Evolutionary conservation across 2,113 vertebrate species (phyloP).

Genomic region (Charadrius vociferus): DNA sequence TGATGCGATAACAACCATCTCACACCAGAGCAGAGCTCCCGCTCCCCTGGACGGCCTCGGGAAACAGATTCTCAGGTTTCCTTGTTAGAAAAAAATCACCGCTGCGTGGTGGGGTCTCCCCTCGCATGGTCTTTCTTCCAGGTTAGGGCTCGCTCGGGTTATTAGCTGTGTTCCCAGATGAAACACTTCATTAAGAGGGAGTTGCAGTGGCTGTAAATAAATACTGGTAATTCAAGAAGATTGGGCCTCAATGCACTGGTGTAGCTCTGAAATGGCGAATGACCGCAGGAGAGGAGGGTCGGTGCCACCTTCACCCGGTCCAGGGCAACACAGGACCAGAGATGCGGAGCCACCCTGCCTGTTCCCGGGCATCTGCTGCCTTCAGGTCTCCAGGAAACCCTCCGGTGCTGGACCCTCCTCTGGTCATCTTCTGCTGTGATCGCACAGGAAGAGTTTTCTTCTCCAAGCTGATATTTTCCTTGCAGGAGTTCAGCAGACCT

Average conservation of each 20-base stretch:
- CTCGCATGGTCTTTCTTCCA: accelerated
- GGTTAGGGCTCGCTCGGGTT: not conserved
- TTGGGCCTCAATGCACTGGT: not conserved
- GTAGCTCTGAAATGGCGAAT: not conserved
- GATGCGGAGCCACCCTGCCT: accelerated
- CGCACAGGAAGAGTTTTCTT: not conserved
- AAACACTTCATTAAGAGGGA: not conserved
- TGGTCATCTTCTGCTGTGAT: not conserved
- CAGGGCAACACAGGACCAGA: not conserved
- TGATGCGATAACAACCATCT: not conserved
- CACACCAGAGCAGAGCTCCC: accelerated
- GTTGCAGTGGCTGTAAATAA: not conserved
- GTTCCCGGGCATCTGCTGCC: not conserved
- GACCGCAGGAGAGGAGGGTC: not conserved
- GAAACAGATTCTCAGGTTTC: not conserved
- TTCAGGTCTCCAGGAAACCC: not conserved
- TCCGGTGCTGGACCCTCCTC: not conserved
- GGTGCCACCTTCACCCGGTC: accelerated
- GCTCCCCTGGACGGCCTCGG: not conserved
- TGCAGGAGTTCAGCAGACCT: not conserved
- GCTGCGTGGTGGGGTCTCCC: not conserved
- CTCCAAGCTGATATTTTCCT: not conserved
- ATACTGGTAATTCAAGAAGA: not conserved
- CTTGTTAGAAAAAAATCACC: not conserved
- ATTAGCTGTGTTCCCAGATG: not conserved